Percentiles rank a stretch among this genome's conserved stretches.
Evolutionary conservation across 2,888 invertebrate species (phyloP).

Genomic region (Erebia ligea): DNA sequence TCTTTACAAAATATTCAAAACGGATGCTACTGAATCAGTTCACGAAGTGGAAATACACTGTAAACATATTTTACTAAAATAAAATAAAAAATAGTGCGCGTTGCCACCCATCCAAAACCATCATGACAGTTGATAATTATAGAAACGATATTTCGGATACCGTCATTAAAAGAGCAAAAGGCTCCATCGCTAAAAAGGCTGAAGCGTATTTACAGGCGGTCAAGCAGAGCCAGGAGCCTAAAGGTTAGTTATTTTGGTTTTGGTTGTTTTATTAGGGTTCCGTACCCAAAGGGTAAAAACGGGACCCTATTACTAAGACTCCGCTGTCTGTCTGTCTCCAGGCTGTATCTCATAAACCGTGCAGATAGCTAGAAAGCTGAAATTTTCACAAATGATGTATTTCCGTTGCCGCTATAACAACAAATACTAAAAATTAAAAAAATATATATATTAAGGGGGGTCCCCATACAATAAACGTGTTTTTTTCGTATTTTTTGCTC

Average conservation of each 20-base stretch:
- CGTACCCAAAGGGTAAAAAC: no score
- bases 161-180: conserved; percentile 56
- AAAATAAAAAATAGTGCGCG: neutral
- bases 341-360: no score
- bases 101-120: conserved; percentile 15
- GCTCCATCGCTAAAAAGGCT: conserved; percentile 66
- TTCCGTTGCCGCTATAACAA: no score
- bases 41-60: neutral
- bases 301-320: no score
- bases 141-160: conserved; percentile 62
- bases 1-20: neutral
- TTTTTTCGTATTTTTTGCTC: no score
- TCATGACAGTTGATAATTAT: conserved; percentile 63
- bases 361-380: no score
- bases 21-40: conserved; percentile 4
- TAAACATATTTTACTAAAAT: neutral
- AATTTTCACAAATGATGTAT: no score
- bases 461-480: no score
- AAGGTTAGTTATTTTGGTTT: conserved; percentile 24
- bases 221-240: conserved; percentile 57
- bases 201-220: conserved; percentile 72
- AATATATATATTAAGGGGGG: no score
- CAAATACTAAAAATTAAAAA: no score
- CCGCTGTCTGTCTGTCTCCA: no score
- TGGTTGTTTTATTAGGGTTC: no score